These are phyloP conservation scores for Drosophila varians DNA, from an alignment of 1,140 invertebrate genomes.

Conservation along the genomic window DNA sequence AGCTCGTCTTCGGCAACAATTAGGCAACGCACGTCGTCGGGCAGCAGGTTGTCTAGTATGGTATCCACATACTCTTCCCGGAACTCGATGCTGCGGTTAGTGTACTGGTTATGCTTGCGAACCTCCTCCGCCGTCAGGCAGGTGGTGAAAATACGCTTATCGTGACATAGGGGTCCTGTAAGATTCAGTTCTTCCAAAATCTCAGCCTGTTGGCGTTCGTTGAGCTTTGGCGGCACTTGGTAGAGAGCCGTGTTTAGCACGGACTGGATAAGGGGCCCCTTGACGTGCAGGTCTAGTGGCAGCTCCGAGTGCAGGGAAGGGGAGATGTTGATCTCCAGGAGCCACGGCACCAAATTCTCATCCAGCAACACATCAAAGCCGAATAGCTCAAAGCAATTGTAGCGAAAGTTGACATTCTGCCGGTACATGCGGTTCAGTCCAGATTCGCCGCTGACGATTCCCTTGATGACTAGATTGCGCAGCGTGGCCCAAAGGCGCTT, in stretches of 20 bases:
- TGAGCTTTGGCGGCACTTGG: conserved; percentile 85
- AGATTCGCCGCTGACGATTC: conserved; percentile 91
- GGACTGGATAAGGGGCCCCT: conserved; percentile 94
- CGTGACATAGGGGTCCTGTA: conserved; percentile 86
- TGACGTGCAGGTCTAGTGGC: conserved; percentile 96
- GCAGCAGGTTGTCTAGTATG: conserved; percentile 91
- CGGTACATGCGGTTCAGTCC: conserved; percentile 89
- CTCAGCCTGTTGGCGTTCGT: conserved; percentile 84
- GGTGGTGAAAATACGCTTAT: conserved; percentile 88
- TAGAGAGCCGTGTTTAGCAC: conserved; percentile 96
- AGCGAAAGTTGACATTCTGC: conserved; percentile 89
- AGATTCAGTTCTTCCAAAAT: conserved; percentile 83
- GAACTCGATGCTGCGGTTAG: conserved; percentile 85
- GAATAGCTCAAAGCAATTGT: conserved; percentile 92
- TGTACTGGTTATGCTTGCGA: conserved; percentile 87
- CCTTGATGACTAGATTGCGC: conserved; percentile 92
- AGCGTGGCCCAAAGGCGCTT: conserved; percentile 91
- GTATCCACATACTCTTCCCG: conserved; percentile 89
- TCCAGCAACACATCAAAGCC: conserved; percentile 93
- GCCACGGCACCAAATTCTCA: conserved; percentile 94
- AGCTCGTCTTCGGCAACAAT: conserved; percentile 97
- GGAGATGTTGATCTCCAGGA: conserved; percentile 98
- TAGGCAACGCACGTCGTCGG: conserved; percentile 95
- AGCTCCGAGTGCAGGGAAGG: conserved; percentile 97
- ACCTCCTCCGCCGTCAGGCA: conserved; percentile 87